Conservation (phyloP, 2,113 vertebrate species). For the Campylomormyrus numenius region DNA sequence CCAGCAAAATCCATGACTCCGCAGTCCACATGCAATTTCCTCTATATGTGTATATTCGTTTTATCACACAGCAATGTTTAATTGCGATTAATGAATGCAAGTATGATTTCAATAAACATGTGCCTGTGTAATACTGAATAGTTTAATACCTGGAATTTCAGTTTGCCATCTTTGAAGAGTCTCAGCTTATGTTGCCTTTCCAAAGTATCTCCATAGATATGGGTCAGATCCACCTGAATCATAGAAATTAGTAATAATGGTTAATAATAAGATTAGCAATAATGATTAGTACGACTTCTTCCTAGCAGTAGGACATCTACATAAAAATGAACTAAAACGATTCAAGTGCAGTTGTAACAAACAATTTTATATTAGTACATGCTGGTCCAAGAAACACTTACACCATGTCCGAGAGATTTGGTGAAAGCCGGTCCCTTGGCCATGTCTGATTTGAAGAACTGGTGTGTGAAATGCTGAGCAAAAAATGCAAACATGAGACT, state of each 20-base stretch:
- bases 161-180: constrained; percentile 82
- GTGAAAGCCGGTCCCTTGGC: constrained; percentile 86
- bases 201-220: constrained; percentile 82
- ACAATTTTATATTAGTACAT: background rate
- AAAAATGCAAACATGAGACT: constrained; percentile 97
- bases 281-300: background rate
- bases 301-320: background rate
- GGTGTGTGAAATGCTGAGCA: constrained; percentile 94
- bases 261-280: background rate
- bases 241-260: background rate
- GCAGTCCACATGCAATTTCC: background rate
- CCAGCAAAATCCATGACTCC: background rate
- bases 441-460: constrained; percentile 89
- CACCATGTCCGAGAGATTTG: constrained; percentile 75
- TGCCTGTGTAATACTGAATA: background rate
- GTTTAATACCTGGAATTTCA: constrained; percentile 80
- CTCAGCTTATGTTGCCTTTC: constrained; percentile 85
- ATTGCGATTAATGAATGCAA: background rate
- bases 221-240: constrained; percentile 83
- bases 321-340: background rate
- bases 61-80: background rate
- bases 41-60: background rate
- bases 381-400: constrained; percentile 44
- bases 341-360: background rate
- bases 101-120: background rate